Conservation (phyloP, 2,797 vertebrate genomes). For the Dicrostonyx torquatus region DNA sequence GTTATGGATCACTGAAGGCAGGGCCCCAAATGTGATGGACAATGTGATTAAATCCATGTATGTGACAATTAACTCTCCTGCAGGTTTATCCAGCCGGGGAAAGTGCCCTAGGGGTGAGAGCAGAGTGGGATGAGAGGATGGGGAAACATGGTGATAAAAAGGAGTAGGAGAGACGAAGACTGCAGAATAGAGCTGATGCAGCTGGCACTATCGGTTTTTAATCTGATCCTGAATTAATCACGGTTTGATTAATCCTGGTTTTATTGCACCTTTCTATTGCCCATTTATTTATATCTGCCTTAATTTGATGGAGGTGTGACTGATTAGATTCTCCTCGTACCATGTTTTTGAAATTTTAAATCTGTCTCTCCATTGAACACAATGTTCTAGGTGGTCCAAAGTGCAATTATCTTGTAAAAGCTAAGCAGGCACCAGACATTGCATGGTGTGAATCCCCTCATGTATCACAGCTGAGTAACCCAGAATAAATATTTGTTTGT, state of each 20-base stretch:
- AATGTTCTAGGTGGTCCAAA: conserved; percentile 84
- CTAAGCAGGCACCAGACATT: conserved; percentile 88
- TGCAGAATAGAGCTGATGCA: conserved; percentile 88
- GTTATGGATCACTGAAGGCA: conserved; percentile 90
- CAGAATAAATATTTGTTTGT: conserved; percentile 95
- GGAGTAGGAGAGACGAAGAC: conserved; percentile 83
- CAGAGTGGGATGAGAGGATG: conserved; percentile 66
- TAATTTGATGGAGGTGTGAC: conserved; percentile 85
- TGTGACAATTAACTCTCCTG: conserved; percentile 97
- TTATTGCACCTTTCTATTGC: conserved; percentile 86
- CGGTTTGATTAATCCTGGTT: conserved; percentile 89
- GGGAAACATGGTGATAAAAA: conserved; percentile 66
- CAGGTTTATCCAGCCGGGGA: conserved; percentile 87
- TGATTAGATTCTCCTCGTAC: conserved; percentile 86
- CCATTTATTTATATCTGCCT: conserved; percentile 85
- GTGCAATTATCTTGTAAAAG: conserved; percentile 89
- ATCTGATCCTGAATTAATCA: conserved; percentile 95
- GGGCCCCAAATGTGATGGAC: conserved; percentile 86
- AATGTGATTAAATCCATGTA: conserved; percentile 99
- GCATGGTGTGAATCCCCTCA: conserved; percentile 85
- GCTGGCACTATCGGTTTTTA: conserved; percentile 92
- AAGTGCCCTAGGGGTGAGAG: conserved; percentile 79
- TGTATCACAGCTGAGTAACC: conserved; percentile 88
- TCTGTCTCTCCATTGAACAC: conserved; percentile 81
- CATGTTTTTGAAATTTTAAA: conserved; percentile 86